These are phyloP conservation scores for Microtus montanus DNA, from an alignment of 2,113 vertebrate genomes.

Conservation along the genomic window DNA sequence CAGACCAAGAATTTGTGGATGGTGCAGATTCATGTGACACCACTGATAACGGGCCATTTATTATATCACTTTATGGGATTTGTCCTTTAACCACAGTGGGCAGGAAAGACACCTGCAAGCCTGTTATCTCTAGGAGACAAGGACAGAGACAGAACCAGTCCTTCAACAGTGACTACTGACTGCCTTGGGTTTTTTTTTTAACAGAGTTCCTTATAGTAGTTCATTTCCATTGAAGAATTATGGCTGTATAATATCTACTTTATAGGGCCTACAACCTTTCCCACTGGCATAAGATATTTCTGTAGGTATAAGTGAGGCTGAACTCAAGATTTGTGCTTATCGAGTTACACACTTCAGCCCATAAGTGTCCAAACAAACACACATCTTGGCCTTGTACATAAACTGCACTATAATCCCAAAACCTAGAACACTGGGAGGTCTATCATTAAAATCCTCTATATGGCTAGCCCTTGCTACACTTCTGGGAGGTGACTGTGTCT, in stretches of 20 bases:
- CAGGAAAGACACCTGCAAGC: background rate
- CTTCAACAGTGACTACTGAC: background rate
- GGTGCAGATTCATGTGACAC: background rate
- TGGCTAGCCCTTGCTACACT: background rate
- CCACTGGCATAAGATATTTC: background rate
- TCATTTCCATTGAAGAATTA: constrained; percentile 1
- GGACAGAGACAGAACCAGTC: background rate
- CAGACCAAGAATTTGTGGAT: background rate
- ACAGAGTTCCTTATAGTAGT: background rate
- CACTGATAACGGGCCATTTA: background rate
- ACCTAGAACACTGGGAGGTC: background rate
- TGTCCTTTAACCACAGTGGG: background rate
- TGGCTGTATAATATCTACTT: background rate
- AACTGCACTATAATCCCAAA: background rate
- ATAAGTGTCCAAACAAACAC: background rate
- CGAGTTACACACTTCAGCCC: background rate
- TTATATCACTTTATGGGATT: background rate
- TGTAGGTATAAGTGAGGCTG: background rate
- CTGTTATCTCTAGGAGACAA: background rate
- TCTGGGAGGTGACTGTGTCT: background rate
- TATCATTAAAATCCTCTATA: background rate
- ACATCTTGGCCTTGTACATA: background rate
- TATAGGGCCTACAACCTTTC: background rate
- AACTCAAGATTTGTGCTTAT: background rate
- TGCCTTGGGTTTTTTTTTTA: background rate